A percentile compares a stretch with the other conserved stretches of the same genome.
Conservation (phyloP, 2,797 vertebrate genomes). For the Iguana delicatissima region DNA sequence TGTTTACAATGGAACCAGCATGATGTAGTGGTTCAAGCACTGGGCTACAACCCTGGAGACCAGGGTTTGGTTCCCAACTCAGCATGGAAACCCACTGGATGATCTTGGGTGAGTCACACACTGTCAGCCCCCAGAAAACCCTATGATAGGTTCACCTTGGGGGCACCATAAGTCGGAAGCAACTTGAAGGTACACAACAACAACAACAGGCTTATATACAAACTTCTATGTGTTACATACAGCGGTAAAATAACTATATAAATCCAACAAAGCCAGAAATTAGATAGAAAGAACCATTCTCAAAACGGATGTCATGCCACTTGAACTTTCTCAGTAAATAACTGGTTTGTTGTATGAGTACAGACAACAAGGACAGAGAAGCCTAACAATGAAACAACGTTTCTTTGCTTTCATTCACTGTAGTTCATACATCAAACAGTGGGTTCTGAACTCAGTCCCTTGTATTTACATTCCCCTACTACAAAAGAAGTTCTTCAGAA, state of each 20-base stretch:
- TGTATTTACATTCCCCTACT: background rate
- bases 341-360: conserved; percentile 40
- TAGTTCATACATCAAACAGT: background rate
- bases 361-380: conserved; percentile 4
- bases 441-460: conserved; percentile 20
- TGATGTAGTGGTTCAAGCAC: no score
- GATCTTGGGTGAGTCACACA: no score
- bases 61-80: no score
- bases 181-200: no score
- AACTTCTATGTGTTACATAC: conserved; percentile 19
- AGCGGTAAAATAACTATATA: accelerated
- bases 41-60: no score
- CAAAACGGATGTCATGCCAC: conserved; percentile 21
- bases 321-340: background rate
- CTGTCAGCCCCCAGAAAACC: no score
- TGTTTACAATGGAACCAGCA: no score
- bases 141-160: no score
- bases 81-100: no score
- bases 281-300: background rate
- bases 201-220: background rate
- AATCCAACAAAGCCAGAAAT: background rate
- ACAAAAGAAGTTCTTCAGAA: conserved; percentile 17
- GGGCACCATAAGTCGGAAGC: no score
- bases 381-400: background rate
- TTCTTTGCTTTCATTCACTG: background rate